Percentiles rank a stretch among this genome's conserved stretches.
These are phyloP conservation scores for Cheirogaleus medius DNA, from an alignment of 2,113 vertebrate species.

Conservation along the genomic window DNA sequence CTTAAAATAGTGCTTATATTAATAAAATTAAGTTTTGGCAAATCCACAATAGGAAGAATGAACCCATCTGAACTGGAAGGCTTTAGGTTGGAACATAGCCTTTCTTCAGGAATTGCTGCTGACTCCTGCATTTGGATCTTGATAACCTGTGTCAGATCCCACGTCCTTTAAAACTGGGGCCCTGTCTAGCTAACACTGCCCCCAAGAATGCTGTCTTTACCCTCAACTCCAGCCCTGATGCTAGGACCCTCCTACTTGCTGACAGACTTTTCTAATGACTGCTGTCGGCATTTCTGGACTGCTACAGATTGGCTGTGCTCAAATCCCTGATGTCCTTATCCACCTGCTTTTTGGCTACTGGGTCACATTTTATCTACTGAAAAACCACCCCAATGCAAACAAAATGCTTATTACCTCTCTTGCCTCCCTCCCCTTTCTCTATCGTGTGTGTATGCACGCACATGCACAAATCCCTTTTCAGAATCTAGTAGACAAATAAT, in stretches of 20 bases:
- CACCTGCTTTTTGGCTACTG: not conserved
- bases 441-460: not conserved
- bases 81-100: not conserved
- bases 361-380: not conserved
- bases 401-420: not conserved
- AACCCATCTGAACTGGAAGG: not conserved
- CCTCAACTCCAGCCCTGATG: not conserved
- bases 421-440: not conserved
- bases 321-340: not conserved
- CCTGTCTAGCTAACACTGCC: not conserved
- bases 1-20: not conserved
- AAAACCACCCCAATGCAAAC: not conserved
- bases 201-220: not conserved
- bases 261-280: too few relatives aligned
- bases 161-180: not conserved
- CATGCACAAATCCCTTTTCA: not conserved
- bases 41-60: not conserved
- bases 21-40: not conserved
- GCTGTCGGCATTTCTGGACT: too few relatives aligned
- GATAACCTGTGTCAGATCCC: not conserved
- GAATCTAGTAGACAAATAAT: not conserved
- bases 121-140: not conserved
- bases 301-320: not conserved
- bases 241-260: not conserved
- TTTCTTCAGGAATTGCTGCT: not conserved